Conservation (phyloP, 2,797 vertebrate genomes). For the Tapirus indicus region DNA sequence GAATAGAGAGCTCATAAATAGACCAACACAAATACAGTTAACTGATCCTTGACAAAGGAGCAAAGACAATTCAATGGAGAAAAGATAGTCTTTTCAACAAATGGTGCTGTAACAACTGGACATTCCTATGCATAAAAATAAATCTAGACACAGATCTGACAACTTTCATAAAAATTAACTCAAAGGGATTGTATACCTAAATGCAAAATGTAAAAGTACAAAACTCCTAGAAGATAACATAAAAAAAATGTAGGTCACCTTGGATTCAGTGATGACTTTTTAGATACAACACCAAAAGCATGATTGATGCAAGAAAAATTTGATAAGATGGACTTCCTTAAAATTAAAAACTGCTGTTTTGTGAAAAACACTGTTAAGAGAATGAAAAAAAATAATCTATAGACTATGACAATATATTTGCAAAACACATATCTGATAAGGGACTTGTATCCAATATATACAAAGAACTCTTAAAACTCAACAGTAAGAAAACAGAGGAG, state of each 20-base stretch:
- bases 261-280: not conserved
- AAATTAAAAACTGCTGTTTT: not conserved
- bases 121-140: not conserved
- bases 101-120: not conserved
- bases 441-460: not conserved
- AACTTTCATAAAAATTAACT: not conserved
- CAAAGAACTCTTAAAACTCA: not conserved
- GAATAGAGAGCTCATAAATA: not conserved
- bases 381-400: not conserved
- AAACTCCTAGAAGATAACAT: not conserved
- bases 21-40: not conserved
- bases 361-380: not conserved
- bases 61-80: not conserved
- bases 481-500: not conserved
- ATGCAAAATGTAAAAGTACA: not conserved
- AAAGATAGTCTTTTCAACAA: not conserved
- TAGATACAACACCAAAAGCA: not conserved
- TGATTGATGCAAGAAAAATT: not conserved
- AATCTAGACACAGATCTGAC: not conserved
- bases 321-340: not conserved
- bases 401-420: not conserved
- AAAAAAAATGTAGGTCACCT: not conserved
- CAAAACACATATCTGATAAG: not conserved
- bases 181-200: not conserved
- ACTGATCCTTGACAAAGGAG: not conserved